Conservation (phyloP, 2,888 invertebrate genomes). For the Latrodectus elegans region DNA sequence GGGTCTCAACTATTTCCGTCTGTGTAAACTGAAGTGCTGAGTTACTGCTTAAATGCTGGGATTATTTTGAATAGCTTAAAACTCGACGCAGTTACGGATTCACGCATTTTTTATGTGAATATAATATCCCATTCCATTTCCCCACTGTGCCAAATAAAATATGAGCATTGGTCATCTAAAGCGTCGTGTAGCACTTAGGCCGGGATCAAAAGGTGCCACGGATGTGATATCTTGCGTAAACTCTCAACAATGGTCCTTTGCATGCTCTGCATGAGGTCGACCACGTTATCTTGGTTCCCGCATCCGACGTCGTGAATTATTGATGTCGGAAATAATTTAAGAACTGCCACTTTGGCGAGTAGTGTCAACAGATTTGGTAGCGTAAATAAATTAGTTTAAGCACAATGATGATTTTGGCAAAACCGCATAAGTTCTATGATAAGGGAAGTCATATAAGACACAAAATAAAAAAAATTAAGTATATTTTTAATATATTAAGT, state of each 20-base stretch:
- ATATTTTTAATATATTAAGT: too few relatives aligned
- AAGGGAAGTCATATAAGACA: too few relatives aligned
- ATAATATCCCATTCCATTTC: not conserved
- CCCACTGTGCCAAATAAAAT: not conserved
- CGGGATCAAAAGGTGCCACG: not conserved
- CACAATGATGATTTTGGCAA: too few relatives aligned
- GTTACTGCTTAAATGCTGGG: slow-evolving; percentile 63
- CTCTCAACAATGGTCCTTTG: slow-evolving; percentile 13
- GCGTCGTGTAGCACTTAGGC: slow-evolving; percentile 1
- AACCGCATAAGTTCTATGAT: too few relatives aligned
- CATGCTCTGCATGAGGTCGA: slow-evolving; percentile 3
- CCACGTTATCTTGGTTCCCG: not conserved
- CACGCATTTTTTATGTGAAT: not conserved
- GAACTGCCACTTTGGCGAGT: not conserved
- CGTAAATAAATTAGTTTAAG: not conserved
- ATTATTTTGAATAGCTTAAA: slow-evolving; percentile 55
- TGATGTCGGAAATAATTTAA: not conserved
- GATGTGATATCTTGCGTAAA: slow-evolving; percentile 13
- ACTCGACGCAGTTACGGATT: not conserved
- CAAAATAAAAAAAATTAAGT: too few relatives aligned
- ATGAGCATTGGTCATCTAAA: slow-evolving; percentile 31
- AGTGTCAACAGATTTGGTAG: slow-evolving; percentile 1
- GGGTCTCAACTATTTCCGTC: slow-evolving; percentile 47
- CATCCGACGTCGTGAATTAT: not conserved
- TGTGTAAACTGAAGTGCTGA: slow-evolving; percentile 56